Conservation (phyloP, 2,113 vertebrate genomes). For the Pavo muticus region DNA sequence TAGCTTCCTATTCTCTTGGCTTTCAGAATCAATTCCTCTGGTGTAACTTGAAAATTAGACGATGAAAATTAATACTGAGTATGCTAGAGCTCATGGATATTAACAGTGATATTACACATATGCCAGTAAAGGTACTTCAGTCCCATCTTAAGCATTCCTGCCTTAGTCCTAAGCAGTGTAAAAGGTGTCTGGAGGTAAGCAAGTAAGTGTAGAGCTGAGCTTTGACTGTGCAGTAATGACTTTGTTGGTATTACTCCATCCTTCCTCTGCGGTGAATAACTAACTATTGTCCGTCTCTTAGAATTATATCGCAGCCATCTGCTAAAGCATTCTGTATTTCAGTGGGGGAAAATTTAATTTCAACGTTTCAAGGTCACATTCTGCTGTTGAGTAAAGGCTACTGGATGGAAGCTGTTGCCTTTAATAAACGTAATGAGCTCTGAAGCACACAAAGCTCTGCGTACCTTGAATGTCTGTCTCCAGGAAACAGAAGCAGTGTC, state of each 20-base stretch:
- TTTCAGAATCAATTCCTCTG: not conserved
- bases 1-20: not conserved
- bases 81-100: not conserved
- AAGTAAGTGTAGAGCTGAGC: not conserved
- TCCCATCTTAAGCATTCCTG: not conserved
- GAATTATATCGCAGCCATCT: slow-evolving; percentile 28
- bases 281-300: slow-evolving; percentile 11
- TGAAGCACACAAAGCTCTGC: slow-evolving; percentile 8
- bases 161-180: not conserved
- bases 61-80: not conserved
- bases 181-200: not conserved
- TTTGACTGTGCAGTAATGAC: not conserved
- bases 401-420: slow-evolving; percentile 16
- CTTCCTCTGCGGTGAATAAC: not conserved
- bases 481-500: not conserved
- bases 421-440: slow-evolving; percentile 41
- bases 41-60: not conserved
- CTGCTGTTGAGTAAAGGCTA: slow-evolving; percentile 25
- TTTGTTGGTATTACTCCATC: not conserved
- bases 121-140: not conserved
- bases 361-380: slow-evolving; percentile 49
- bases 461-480: not conserved
- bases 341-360: slow-evolving; percentile 7
- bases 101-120: too few species aligned
- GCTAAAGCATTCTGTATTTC: slow-evolving; percentile 25